Conservation (phyloP, 1,140 invertebrate species). For the Proales similis region DNA sequence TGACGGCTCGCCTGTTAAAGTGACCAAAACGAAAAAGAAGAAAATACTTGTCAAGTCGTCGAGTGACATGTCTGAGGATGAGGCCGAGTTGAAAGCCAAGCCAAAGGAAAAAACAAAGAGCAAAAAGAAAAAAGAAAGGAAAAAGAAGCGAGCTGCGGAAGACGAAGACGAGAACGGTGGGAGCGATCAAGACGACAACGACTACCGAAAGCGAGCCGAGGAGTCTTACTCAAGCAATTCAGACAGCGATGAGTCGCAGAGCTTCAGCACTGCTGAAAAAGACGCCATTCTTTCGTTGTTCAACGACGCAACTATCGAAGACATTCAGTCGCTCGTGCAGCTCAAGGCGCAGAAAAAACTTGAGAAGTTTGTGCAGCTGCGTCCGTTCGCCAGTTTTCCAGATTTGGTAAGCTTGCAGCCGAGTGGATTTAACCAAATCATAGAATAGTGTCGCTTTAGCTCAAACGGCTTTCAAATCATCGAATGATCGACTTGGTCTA, state of each 20-base stretch:
- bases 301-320: slow-evolving; percentile 12
- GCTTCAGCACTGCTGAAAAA: neutral
- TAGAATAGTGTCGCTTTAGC: too few relatives aligned
- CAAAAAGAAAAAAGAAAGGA: slow-evolving; percentile 6
- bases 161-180: neutral
- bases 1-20: neutral
- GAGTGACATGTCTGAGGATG: neutral
- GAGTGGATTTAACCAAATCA: too few relatives aligned
- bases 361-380: neutral
- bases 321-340: slow-evolving; percentile 21
- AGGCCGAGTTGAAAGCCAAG: neutral
- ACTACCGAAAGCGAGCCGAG: neutral
- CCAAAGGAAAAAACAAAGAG: slow-evolving; percentile 16
- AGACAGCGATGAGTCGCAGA: slow-evolving; percentile 14
- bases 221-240: slow-evolving; percentile 1
- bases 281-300: neutral
- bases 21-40: slow-evolving; percentile 1
- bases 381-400: slow-evolving; percentile 1
- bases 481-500: too few relatives aligned
- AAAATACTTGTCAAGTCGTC: slow-evolving; percentile 28
- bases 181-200: slow-evolving; percentile 14
- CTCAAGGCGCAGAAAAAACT: slow-evolving; percentile 10
- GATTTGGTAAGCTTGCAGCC: too few relatives aligned
- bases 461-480: too few relatives aligned
- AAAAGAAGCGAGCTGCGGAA: neutral